Base-by-base conservation (phyloP, 2,113 vertebrate species). In the Triplophysa siluroides region DNA sequence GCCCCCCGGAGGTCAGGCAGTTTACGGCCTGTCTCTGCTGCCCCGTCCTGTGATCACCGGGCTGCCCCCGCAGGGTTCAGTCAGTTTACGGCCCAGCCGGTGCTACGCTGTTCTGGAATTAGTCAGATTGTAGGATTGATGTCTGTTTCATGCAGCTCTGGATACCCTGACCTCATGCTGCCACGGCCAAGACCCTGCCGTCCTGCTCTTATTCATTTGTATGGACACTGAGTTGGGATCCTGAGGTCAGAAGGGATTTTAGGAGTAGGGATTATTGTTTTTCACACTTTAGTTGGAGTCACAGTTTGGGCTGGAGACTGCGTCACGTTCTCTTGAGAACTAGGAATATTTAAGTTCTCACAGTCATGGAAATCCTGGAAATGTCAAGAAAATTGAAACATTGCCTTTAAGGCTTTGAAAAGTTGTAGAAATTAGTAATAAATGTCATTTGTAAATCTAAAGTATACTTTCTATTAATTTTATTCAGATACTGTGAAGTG, bases 91-190 rank as follows among this genome's bases (percentile, higher is more conserved):
- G 60, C 56, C 75, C 78, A 65, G 26, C 60, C 60, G 78, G 83
- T 47, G 81, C 76, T 83, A 61, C 23, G 24, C 70, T 79, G 76
- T 64, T 65, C 71, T 67, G 82, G 78, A 56, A 85, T 82, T 58
- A 64, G 73, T 81, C 83, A 83, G 67, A 62, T 83, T 78, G 71
- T 76, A 86, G 76, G 84, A 83, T 80, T 83, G 66, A 82, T 82
- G 84, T 85, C 81, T 86, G 74, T 68, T 80, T 83, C 82, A 78
- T 26, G 78, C 60, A 52, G 29, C 21, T 76, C 76, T 84, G 86
- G 78, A 87, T 85, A 84, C 78, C 81, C 58, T 85, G 78, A 85
- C 81, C 86, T 85, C 66, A 79, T 83, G 82, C 78, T 83, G 83
- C 83, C 61, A 63, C 6, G 72, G 71, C 72, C 4, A 69, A 88